phyloP scores from a whole-genome alignment of 2,797 vertebrate species.

The Anguilla megastoma region DNA sequence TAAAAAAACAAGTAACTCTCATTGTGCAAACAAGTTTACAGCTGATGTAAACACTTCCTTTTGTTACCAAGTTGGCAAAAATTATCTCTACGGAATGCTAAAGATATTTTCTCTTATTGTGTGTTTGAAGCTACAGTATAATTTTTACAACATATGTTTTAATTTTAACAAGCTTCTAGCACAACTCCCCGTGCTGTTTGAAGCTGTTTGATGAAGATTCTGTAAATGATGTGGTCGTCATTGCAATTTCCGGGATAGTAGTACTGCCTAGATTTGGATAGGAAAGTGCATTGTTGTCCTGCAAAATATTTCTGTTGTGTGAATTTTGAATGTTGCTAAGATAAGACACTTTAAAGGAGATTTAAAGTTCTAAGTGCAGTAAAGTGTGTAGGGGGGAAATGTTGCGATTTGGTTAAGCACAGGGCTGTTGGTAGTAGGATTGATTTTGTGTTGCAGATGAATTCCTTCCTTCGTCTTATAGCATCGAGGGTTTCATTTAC shows the following conservation, averaged over 20 bases:
- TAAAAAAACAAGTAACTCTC: neutral
- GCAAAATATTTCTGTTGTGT: neutral
- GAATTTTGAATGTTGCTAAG: neutral
- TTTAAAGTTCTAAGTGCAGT: neutral
- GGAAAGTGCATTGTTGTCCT: neutral
- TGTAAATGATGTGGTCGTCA: neutral
- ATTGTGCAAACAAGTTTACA: neutral
- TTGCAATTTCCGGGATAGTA: conserved; percentile 9
- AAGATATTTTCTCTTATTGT: neutral
- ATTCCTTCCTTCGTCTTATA: neutral
- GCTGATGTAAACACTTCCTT: neutral
- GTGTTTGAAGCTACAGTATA: neutral
- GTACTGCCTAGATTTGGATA: neutral
- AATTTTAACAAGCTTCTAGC: neutral
- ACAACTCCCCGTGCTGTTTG: neutral
- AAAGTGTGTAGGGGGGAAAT: neutral
- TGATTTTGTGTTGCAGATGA: neutral
- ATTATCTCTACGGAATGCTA: neutral
- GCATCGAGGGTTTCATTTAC: neutral
- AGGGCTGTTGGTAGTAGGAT: neutral
- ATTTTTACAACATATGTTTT: neutral
- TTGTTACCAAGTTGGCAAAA: neutral
- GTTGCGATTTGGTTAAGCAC: neutral
- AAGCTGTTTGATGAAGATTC: neutral
- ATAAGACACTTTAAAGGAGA: neutral